Percentiles rank a stretch among this genome's conserved stretches.
Evolutionary conservation across 2,797 vertebrate genomes (phyloP).

Genomic region (Heterohyrax brucei): DNA sequence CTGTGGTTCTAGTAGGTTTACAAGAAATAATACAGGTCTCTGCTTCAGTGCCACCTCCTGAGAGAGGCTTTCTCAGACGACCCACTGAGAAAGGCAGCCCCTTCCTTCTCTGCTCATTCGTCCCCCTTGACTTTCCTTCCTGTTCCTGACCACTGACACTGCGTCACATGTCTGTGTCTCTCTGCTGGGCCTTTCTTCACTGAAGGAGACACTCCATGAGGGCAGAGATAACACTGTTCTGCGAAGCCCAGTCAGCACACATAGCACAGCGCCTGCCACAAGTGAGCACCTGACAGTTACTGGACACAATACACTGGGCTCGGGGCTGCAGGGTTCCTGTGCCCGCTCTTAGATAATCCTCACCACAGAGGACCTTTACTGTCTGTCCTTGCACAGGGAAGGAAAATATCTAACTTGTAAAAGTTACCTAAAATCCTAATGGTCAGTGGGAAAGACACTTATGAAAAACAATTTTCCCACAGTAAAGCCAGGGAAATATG

Average conservation of each 20-base stretch:
- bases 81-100: not conserved
- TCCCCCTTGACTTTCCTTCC: not conserved
- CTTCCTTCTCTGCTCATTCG: not conserved
- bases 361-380: not conserved
- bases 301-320: not conserved
- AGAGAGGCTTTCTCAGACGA: not conserved
- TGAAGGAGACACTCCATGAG: not conserved
- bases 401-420: constrained; percentile 29
- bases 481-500: constrained; percentile 14
- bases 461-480: not conserved
- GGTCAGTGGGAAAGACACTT: not conserved
- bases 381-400: constrained; percentile 35
- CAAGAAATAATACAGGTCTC: not conserved
- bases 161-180: not conserved
- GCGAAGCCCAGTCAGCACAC: not conserved
- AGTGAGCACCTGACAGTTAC: not conserved
- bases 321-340: not conserved
- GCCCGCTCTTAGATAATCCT: not conserved
- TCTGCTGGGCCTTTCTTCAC: not conserved
- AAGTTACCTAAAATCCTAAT: not conserved
- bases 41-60: not conserved
- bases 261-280: not conserved
- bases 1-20: not conserved
- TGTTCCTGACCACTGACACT: not conserved
- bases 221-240: not conserved